Evolutionary conservation across 2,113 vertebrate species (phyloP).

Genomic region (Gopherus evgoodei): DNA sequence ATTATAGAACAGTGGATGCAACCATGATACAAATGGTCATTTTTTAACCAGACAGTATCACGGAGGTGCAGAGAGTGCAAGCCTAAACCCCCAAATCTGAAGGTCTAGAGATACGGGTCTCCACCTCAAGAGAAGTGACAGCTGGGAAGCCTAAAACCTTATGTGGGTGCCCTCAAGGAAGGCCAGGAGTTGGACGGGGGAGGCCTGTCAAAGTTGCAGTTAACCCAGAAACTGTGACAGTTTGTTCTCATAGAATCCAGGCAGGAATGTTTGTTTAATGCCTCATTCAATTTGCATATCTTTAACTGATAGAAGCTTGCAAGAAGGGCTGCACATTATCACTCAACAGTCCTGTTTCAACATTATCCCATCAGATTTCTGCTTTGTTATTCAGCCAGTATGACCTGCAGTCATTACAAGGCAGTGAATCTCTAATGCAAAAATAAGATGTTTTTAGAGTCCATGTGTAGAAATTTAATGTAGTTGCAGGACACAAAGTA

Average conservation of each 20-base stretch:
- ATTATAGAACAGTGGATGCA: too few species aligned
- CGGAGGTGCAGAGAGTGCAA: neutral
- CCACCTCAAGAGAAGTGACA: neutral
- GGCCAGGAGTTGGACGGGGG: neutral
- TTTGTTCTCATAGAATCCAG: neutral
- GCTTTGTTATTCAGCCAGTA: slow-evolving; percentile 35
- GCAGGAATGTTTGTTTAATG: slow-evolving; percentile 33
- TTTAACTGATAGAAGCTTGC: neutral
- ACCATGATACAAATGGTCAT: too few species aligned
- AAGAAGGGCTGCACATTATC: neutral
- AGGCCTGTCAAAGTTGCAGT: neutral
- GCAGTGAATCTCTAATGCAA: slow-evolving; percentile 15
- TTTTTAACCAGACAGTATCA: too few species aligned
- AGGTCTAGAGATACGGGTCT: neutral
- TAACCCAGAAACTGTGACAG: neutral
- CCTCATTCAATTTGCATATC: slow-evolving; percentile 10
- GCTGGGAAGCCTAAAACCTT: neutral
- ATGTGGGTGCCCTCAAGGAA: neutral
- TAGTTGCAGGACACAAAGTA: slow-evolving; percentile 34
- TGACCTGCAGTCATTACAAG: slow-evolving; percentile 30
- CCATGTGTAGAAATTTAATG: slow-evolving; percentile 13
- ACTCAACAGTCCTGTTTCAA: slow-evolving; percentile 5
- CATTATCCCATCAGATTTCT: slow-evolving; percentile 14
- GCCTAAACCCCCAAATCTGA: neutral
- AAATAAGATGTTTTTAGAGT: slow-evolving; percentile 15